Evolutionary conservation across 2,113 vertebrate genomes (phyloP).

Genomic region (Forbesichthys agassizii): DNA sequence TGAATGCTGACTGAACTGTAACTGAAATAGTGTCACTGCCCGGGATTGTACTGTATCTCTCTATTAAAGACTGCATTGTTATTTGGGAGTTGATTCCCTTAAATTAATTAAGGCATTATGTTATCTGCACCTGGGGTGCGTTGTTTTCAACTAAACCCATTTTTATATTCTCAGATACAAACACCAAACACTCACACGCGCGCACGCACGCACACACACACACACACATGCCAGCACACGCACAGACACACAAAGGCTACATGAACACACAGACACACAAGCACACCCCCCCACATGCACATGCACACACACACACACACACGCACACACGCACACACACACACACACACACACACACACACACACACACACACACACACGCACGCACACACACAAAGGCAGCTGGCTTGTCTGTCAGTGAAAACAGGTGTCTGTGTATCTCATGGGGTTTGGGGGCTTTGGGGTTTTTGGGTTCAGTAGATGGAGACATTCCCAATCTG

Average conservation of each 20-base stretch:
- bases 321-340: slow-evolving; percentile 18
- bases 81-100: too few species aligned
- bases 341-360: slow-evolving; percentile 28
- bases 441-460: slow-evolving; percentile 63
- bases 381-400: slow-evolving; percentile 15
- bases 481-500: slow-evolving; percentile 68
- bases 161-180: slow-evolving; percentile 32
- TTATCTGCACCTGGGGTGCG: slow-evolving; percentile 46
- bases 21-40: too few species aligned
- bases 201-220: not conserved
- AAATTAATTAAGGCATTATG: not conserved
- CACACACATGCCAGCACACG: not conserved
- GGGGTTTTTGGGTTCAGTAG: slow-evolving; percentile 34
- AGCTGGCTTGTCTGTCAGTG: slow-evolving; percentile 61
- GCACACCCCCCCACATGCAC: slow-evolving; percentile 15
- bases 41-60: not conserved
- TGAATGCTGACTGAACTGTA: too few species aligned
- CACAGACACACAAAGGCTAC: not conserved
- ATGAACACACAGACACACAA: not conserved
- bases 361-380: slow-evolving; percentile 6
- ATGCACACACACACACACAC: slow-evolving; percentile 9
- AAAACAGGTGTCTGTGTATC: slow-evolving; percentile 71
- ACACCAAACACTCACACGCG: not conserved
- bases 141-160: slow-evolving; percentile 61
- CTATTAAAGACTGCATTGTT: not conserved